Evolutionary conservation across 2,888 invertebrate genomes (phyloP), one percentile per base, ranked within the genome.

Genomic region (Tetrapedia diversipes): DNA sequence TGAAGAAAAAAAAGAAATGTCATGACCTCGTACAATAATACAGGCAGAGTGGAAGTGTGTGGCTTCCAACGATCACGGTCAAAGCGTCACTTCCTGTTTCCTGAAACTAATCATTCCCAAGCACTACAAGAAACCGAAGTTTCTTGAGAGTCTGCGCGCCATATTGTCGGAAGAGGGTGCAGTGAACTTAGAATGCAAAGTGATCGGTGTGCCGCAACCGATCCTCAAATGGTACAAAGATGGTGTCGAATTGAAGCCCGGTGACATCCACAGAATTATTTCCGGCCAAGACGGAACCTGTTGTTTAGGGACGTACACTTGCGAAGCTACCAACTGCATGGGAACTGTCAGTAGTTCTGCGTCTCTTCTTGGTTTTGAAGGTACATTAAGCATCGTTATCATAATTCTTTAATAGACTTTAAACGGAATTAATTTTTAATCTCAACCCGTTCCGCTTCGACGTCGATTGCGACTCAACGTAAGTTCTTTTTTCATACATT

Each of bases 151-250:
- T 81, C 93, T 98, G 4, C 94, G 96, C 83, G 98, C 97, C 0
- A 95, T 97, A 47, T 92, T 98, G 22, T 97, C 97, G 0, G 96
- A 97, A 79, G 97, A 97, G 91, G 96, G 97, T 0, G 97, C 97
- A 11, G 98, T 98, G 0, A 97, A 97, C 92, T 93, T 98, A 74
- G 98, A 98, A 91, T 98, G 98, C 91, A 98, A 98, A 92, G 97
- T 97, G 0, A 97, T 97, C 73, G 97, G 97, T 7, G 97, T 97
- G 2, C 97, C 97, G 0, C 97, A 97, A 88, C 97, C 97, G 0
- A 93, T 95, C n/a, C 92, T 98, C 0, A 97, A 97, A 88, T 98
- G 98, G 98, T 98, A 96, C 90, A 98, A 98, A 92, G 98, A 98
- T 90, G 97, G 97, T 0, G 95, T 95, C 66, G 97, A 97, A 89